Evolutionary conservation across 1,140 invertebrate genomes (phyloP), one percentile per base, ranked within the genome.

Genomic region (Sesamia nonagrioides): DNA sequence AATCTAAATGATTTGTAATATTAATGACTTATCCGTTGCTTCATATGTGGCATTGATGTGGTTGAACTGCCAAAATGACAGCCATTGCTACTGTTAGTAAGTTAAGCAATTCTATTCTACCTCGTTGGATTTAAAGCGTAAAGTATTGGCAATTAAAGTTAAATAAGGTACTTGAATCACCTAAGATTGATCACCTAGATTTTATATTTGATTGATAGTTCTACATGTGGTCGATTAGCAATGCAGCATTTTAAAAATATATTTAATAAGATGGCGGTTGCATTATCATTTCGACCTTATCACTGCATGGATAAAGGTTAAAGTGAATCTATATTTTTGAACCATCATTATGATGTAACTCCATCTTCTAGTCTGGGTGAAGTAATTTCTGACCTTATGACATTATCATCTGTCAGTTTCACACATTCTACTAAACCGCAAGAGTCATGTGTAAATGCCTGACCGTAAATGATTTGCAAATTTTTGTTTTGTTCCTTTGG

Each of bases 371-470:
- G 7, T 21, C 52, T 21, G 52, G 1, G 52, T 58, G 54, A 27
- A 33, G 54, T 58, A 58, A 58, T 58, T 35, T n/a, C 69, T 72
- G 69, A 72, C 69, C 40, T 54, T 50, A 54, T 40, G 33, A 45
- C 68, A 40, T 42, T 50, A 40, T 8, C 21, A 50, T 0, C 37
- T 60, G 40, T 56, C 66, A 78, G 17, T 27, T 21, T 35, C 40
- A 60, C 52, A 78, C 76, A 78, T 58, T 56, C 45, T 73, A 42
- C 6, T 11, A 63, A 78, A 78, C 76, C 76, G 63, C 76, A 78
- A 78, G 71, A 71, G 66, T 78, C 74, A 77, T 18, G 74, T 33
- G 13, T 48, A 9, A 18, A 17, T 40, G 15, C 48, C 5, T 17
- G n/a, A 54, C 68, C 68, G 21, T 48, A 71, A 71, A 52, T 18